Evolutionary conservation across 2,797 vertebrate species (phyloP), one percentile per base, ranked within the genome.

Genomic region (Micropoecilia bifurca): DNA sequence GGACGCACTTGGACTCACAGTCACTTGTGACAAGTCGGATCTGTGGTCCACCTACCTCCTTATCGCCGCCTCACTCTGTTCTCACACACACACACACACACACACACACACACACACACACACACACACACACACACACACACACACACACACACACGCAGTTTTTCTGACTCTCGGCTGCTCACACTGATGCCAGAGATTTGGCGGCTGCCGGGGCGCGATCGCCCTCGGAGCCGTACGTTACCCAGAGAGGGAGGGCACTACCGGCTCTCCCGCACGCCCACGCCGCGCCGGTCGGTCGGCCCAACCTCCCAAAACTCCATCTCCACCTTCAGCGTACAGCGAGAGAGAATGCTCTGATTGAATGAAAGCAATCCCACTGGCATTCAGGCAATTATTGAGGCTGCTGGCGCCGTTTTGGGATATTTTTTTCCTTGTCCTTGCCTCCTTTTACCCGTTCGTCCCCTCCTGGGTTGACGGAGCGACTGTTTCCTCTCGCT

Each of bases 371-470:
- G 84, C 89, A 93, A 93, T 94, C 94, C 92, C 93, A 88, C 79
- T 81, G 91, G 93, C 91, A 93, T 94, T 90, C 84, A 92, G 89
- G 93, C 92, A 94, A 95, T 95, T 95, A 95, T 80, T 91, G 90
- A 87, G 83, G 90, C 91, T 90, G 93, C 93, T 92, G 92, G 84
- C 84, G 86, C 87, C 87, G 91, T 92, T 92, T 92, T 92, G 84
- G 63, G 63, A 68, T 86, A 77, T 80, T 85, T 79, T 80, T 73
- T 72, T 83, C 75, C 81, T 57, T 43, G 53, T 82, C 71, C 79
- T 83, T 71, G 78, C 77, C 79, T 80, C 77, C 74, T 81, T 80
- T 84, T 57, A 30, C 76, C 78, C 59, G 36, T 79, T 82, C 77
- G 53, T 90, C 88, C 88, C 86, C 88, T 88, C 79, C 45, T 18